Conservation (phyloP, 2,113 vertebrate species). For the Chrysochloris asiatica region DNA sequence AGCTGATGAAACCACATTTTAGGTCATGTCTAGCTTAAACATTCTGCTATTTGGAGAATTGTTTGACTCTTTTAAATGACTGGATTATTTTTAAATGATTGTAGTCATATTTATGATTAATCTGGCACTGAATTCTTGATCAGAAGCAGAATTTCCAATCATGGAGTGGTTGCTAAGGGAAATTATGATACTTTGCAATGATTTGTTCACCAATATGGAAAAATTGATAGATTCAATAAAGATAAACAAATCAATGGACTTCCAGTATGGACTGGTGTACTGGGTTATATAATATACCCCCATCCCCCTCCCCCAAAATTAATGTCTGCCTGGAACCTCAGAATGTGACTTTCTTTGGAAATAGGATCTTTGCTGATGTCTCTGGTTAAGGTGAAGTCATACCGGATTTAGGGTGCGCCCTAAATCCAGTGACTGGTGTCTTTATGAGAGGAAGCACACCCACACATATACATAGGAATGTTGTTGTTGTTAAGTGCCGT, state of each 20-base stretch:
- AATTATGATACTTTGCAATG: neutral
- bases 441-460: neutral
- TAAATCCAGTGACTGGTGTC: neutral
- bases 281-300: neutral
- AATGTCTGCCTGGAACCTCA: neutral
- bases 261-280: neutral
- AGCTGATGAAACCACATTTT: neutral
- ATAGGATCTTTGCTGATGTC: neutral
- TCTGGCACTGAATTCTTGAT: slow-evolving; percentile 34
- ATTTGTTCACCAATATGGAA: neutral
- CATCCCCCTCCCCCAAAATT: neutral
- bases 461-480: neutral
- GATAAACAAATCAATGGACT: neutral
- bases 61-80: neutral
- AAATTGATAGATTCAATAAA: neutral
- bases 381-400: neutral
- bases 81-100: neutral
- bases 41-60: neutral
- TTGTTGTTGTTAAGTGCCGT: too few species aligned
- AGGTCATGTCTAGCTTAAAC: neutral
- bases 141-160: slow-evolving; percentile 8
- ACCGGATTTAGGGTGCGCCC: neutral
- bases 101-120: slow-evolving; percentile 9
- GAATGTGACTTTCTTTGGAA: neutral
- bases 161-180: slow-evolving; percentile 29